Evolutionary conservation across 2,888 invertebrate genomes (phyloP), one percentile per base, ranked within the genome.

Genomic region (Polyommatus iphigenia): DNA sequence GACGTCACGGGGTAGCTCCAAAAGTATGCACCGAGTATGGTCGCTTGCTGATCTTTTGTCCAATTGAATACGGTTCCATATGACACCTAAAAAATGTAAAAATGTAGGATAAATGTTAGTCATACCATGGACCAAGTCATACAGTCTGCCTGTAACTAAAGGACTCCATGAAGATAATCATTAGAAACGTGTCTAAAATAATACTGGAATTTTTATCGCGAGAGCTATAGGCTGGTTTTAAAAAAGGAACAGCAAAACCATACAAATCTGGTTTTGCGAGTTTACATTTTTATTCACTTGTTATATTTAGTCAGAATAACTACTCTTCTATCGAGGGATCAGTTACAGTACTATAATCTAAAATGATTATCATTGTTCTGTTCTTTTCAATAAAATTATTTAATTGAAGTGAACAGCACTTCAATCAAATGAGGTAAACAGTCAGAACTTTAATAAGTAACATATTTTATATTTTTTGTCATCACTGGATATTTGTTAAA

Each of bases 1-100:
- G 96, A 96, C 50, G 96, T 96, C 46, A 96, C 82, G 20, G 96
- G 95, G 82, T 96, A 96, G 54, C 96, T 96, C 95, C 96, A 96
- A 85, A 96, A 96, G 83, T 96, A 96, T 0, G 96, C 93, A 0
- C 96, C 96, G 41, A 96, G 87, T 13, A 96, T 94, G 54, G 95
- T 85, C 0, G 96, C 96, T 87, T 96, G 96, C 82, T 95, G 94
- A 75, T 94, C 92, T 46, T 92, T 86, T 29, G 94, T 92, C 96
- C 96, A 96, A 79, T 93, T 87, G 79, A 94, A 94, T 2, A 88
- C 57, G 24, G 20, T 85, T 1, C 84, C 90, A 20, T 87, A 88
- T 54, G 77, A 78, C 20, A 81, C 78, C 81, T 81, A 77, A 78
- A 41, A 50, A n/a, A n/a, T n/a, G n/a, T n/a, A n/a, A n/a, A n/a